Base-by-base conservation (phyloP, 2,888 invertebrate species). In the Petrophora chlorosata region DNA sequence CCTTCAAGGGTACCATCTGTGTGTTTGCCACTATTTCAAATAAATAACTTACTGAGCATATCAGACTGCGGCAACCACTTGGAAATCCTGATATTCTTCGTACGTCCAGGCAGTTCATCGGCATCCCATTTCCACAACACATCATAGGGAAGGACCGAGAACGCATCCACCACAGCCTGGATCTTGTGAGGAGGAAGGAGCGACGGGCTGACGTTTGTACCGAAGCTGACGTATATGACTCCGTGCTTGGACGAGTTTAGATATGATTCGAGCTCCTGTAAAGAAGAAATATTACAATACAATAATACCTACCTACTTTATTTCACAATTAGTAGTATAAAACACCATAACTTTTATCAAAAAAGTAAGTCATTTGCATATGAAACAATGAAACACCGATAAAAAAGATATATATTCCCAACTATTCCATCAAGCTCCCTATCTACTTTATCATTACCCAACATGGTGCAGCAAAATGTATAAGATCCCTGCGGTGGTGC, bases 11-110 rank as follows among this genome's bases (percentile, higher is more conserved):
- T n/a, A n/a, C n/a, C n/a, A n/a, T n/a, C n/a, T n/a, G n/a, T n/a
- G n/a, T n/a, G n/a, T n/a, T n/a, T n/a, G n/a, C n/a, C n/a, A n/a
- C n/a, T n/a, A n/a, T n/a, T n/a, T n/a, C n/a, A n/a, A n/a, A n/a
- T n/a, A n/a, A n/a, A n/a, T 7, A 29, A 64, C 73, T 70, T 57
- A 75, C 84, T 78, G 1, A 87, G 53, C 7, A 87, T 54, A 59
- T 84, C 84, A 4, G 79, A 72, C 40, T 90, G 90, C 0, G 89
- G 86, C 12, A 88, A 61, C 90, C 90, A 91, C 50, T 85, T 84
- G 0, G 66, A 67, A 28, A 85, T 65, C 35, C 60, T 79, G 0
- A 91, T 79, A 39, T 90, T 91, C 8, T 65, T 35, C 0, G 88
- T 67, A 7, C 66, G 59, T 32, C 65, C 78, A 0, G 75, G 73